Evolutionary conservation across 2,888 invertebrate species (phyloP).

Genomic region (Euzetes globulus): DNA sequence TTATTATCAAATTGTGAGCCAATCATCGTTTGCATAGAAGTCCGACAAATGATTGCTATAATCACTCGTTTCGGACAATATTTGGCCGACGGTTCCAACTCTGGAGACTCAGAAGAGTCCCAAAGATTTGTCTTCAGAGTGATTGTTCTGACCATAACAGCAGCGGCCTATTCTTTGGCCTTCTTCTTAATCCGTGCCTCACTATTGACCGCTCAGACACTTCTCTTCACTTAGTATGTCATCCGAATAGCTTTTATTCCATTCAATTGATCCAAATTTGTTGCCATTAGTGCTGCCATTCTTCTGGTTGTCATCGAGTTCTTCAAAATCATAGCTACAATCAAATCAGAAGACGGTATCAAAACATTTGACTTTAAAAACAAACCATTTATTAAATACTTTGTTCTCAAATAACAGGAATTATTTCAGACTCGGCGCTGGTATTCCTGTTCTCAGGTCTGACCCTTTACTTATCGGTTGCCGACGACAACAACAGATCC

Average conservation of each 20-base stretch:
- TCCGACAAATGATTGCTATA: background rate
- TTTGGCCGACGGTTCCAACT: background rate
- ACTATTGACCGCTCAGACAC: background rate
- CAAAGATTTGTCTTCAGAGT: background rate
- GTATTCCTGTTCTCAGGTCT: constrained; percentile 8
- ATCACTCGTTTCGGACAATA: constrained; percentile 9
- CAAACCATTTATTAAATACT: background rate
- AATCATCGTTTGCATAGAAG: background rate
- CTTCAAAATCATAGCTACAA: background rate
- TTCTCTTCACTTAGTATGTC: background rate
- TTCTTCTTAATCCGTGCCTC: background rate
- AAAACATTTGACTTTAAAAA: background rate
- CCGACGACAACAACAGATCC: constrained; percentile 2
- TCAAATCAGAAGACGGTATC: constrained; percentile 3
- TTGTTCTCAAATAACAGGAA: background rate
- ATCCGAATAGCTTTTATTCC: background rate
- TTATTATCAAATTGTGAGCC: background rate
- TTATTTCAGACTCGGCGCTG: constrained; percentile 6
- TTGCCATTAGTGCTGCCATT: background rate
- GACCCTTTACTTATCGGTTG: background rate
- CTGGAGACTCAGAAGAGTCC: background rate
- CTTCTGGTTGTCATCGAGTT: background rate
- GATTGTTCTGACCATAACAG: background rate
- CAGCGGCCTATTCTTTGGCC: background rate
- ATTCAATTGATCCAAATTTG: background rate